Evolutionary conservation across 1,140 invertebrate species (phyloP), one percentile per base, ranked within the genome.

Genomic region (Cotesia vestalis): DNA sequence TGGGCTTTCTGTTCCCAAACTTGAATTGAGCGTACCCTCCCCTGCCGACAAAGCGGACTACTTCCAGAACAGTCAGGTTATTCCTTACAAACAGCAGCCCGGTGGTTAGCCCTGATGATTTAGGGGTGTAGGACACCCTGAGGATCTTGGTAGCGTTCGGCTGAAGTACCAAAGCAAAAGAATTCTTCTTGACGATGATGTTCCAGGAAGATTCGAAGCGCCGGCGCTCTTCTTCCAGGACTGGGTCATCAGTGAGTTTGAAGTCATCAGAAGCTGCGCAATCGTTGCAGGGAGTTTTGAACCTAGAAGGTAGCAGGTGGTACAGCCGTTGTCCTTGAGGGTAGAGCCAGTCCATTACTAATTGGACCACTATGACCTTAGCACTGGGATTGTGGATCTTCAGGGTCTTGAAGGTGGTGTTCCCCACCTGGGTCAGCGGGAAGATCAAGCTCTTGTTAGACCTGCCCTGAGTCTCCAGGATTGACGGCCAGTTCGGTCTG

Each of bases 21-120:
- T 94, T 94, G 82, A 99, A 94, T 82, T 95, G 91, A 8, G 96
- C 95, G 75, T 91, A 84, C 1, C 94, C 94, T 11, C 95, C 96
- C 77, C 93, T 90, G 0, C 96, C 96, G 61, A 90, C 91, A 36
- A 99, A 80, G 75, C 92, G 90, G 11, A 98, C 85, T 12, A 92
- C 91, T 86, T 99, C 97, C 76, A 98, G 86, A 60, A 96, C 92
- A 0, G 97, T 99, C 76, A 99, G 88, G 85, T 99, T 99, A 84
- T 98, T 99, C 78, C 96, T 84, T 69, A 87, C 83, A 67, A 84
- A 87, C 72, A 88, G 77, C 71, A 87, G 74, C 63, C 84, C 84
- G 4, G 86, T 84, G 2, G 84, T 85, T 17, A 76, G 75, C 62
- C 73, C 75, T 11, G 80, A 74, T 36, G 78, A 79, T 6, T 68